These are phyloP conservation scores for Ormyrus rosae DNA, from an alignment of 2,888 invertebrate genomes.

Conservation along the genomic window DNA sequence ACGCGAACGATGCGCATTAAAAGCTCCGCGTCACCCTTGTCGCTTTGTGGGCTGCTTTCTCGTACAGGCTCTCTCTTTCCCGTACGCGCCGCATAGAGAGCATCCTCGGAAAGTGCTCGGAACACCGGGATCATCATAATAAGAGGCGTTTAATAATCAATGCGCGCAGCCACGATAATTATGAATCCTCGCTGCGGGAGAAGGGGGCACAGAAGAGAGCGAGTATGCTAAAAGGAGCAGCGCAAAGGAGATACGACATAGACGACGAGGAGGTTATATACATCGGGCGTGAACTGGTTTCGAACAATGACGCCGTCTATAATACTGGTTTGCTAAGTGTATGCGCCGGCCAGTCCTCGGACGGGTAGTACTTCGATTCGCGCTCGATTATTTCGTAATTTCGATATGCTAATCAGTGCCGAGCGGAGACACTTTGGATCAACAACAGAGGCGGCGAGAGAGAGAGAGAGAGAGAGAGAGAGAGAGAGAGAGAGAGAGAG, in stretches of 20 bases:
- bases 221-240: conserved; percentile 72
- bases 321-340: conserved; percentile 58
- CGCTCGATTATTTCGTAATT: conserved; percentile 74
- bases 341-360: conserved; percentile 43
- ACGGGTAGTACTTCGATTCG: conserved; percentile 67
- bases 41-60: conserved; percentile 13
- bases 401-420: conserved; percentile 71
- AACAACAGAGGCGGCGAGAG: neutral
- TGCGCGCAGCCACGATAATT: conserved; percentile 72
- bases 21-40: conserved; percentile 23
- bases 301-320: conserved; percentile 70
- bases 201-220: conserved; percentile 62
- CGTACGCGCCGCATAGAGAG: neutral
- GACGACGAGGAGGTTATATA: conserved; percentile 48
- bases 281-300: conserved; percentile 72
- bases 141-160: conserved; percentile 74
- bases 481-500: too few species aligned
- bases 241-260: conserved; percentile 40
- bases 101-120: neutral
- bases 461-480: neutral
- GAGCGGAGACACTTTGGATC: conserved; percentile 9
- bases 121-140: conserved; percentile 37
- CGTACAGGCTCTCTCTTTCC: conserved; percentile 1
- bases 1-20: conserved; percentile 33
- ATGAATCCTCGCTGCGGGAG: conserved; percentile 65